Evolutionary conservation across 92 coral and sea anemone species (phyloP).

Genomic region (Pocillopora meandrina): DNA sequence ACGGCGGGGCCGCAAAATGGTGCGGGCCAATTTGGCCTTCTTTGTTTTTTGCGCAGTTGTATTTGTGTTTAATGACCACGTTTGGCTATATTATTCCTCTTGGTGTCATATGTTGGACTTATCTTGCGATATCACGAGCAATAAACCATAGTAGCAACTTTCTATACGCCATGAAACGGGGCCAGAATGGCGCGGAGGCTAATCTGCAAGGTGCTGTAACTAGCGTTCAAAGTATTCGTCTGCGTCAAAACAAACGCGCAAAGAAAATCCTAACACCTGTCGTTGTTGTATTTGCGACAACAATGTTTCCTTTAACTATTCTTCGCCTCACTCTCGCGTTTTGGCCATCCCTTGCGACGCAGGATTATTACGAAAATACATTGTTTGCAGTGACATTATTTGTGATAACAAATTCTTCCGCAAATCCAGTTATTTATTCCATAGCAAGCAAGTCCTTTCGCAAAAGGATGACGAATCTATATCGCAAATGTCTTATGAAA

Average conservation of each 20-base stretch:
- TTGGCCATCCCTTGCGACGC: conserved; percentile 9
- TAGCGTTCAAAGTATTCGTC: not conserved
- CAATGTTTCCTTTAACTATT: conserved; percentile 35
- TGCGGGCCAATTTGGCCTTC: conserved; percentile 29
- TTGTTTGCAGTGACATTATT: not conserved
- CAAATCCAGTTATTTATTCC: conserved; percentile 31
- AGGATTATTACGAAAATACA: conserved; percentile 6
- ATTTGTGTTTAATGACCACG: not conserved
- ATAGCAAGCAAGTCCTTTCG: conserved; percentile 11
- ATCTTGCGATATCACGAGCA: not conserved
- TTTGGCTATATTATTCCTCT: conserved; percentile 22
- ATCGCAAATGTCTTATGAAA: not conserved
- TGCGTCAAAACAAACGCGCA: conserved; percentile 24
- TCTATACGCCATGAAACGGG: not conserved
- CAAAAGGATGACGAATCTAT: not conserved
- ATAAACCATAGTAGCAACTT: conserved; percentile 2
- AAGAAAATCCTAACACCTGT: conserved; percentile 23
- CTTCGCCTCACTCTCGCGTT: not conserved
- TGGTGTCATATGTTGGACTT: conserved; percentile 8
- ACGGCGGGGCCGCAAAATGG: not conserved
- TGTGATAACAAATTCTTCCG: conserved; percentile 11
- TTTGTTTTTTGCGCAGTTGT: not conserved
- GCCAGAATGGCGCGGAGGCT: not conserved
- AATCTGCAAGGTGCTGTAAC: not conserved
- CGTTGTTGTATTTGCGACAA: conserved; percentile 27